phyloP scores from a whole-genome alignment of 2,113 vertebrate genomes.

The Microtus pennsylvanicus region DNA sequence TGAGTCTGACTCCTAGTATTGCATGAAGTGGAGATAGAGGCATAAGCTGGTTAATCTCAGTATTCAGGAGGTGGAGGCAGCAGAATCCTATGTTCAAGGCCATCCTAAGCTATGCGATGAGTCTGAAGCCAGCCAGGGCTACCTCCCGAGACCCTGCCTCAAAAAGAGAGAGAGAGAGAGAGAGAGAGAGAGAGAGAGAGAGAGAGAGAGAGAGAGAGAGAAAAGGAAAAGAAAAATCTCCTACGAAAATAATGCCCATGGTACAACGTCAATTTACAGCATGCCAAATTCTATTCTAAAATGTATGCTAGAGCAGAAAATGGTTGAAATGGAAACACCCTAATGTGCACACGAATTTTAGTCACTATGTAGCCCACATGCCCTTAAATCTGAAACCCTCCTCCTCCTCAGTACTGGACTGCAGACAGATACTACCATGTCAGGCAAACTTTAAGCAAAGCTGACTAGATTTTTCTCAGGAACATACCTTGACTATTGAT shows the following conservation, averaged over 20 bases:
- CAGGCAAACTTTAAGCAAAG: slow-evolving; percentile 31
- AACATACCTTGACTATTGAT: slow-evolving; percentile 97
- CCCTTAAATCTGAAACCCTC: neutral
- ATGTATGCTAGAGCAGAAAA: neutral
- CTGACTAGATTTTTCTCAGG: neutral
- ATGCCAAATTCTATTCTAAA: slow-evolving; percentile 12
- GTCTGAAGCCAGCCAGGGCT: neutral
- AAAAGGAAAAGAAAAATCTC: neutral
- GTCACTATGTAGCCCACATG: neutral
- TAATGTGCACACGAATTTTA: neutral
- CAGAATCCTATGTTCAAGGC: neutral
- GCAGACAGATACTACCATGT: neutral
- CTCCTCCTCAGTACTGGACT: neutral
- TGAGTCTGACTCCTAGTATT: too few species aligned
- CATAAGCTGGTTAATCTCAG: neutral
- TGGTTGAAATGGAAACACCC: neutral
- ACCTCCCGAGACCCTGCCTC: neutral
- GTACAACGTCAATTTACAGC: neutral
- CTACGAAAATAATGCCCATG: neutral
- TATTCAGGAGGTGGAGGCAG: neutral
- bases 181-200: neutral
- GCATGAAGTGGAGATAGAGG: neutral
- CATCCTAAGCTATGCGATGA: neutral
- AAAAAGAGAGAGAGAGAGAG: neutral
- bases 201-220: neutral